Evolutionary conservation across 2,797 vertebrate species (phyloP), one percentile per base, ranked within the genome.

Genomic region (Sebastes elongatus): DNA sequence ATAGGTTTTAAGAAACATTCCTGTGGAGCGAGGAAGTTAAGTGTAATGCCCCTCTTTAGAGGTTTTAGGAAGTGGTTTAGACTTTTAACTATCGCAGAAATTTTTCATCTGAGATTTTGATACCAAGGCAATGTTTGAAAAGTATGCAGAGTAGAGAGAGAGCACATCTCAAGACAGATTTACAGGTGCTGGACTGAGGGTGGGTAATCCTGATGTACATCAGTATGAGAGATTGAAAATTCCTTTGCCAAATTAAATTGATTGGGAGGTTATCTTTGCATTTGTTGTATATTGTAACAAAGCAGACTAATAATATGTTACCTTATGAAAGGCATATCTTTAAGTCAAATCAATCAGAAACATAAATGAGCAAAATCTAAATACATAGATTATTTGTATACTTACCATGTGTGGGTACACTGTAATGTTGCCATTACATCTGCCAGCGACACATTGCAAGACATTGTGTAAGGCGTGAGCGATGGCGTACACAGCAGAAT

Each of bases 371-470:
- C 55, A 57, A 14, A 25, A 25, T 57, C 23, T 27, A 14, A 16
- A 57, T 32, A 16, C 9, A 53, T 1, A 5, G 7, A 27, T 35
- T 3, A 14, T 57, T n/a, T 46, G 5, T 33, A n/a, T 55, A 78
- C 95, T 94, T 87, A 98, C 96, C 96, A 96, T 95, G 88, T 96
- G 93, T 4, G 97, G 97, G 20, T 95, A 90, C 30, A 96, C 74
- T 0, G 63, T 84, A 14, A 66, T 79, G 6, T 77, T 85, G 13
- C 61, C 78, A 6, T 83, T 81, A 88, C 97, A 98, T 2, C 1
- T 22, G 10, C 91, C 92, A 0, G 53, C 78, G 69, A 85, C 70
- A 5, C 97, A 98, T 25, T 93, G 89, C 28, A 98, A 87, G 64
- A 92, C 80, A 18, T 86, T 89, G 6, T 98, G 96, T 56, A 99